These are phyloP conservation scores for Thera britannica DNA, from an alignment of 2,888 invertebrate genomes.

Conservation along the genomic window DNA sequence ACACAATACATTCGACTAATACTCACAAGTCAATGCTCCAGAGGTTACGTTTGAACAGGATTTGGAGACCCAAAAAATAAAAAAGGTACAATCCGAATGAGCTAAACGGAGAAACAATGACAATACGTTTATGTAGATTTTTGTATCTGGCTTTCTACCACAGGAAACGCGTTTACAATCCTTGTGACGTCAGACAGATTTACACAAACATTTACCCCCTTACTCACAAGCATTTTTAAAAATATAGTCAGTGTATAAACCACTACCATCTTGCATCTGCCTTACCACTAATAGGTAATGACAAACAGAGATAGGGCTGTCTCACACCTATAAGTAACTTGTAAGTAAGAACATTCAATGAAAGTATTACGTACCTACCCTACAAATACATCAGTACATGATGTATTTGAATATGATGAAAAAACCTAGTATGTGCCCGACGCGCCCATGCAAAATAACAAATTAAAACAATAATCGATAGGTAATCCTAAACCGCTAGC, in stretches of 20 bases:
- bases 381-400: too few relatives aligned
- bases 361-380: neutral
- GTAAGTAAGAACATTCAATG: neutral
- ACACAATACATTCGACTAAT: constrained; percentile 63
- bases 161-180: constrained; percentile 49
- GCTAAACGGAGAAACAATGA: constrained; percentile 68
- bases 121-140: constrained; percentile 57
- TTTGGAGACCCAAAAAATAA: constrained; percentile 69
- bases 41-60: constrained; percentile 70
- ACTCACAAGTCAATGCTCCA: constrained; percentile 71
- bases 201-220: constrained; percentile 1
- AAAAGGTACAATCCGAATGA: constrained; percentile 64
- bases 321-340: too few relatives aligned
- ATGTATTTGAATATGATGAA: too few relatives aligned
- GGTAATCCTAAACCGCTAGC: constrained; percentile 80
- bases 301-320: too few relatives aligned
- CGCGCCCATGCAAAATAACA: neutral
- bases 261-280: too few relatives aligned
- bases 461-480: constrained; percentile 59
- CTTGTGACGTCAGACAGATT: constrained; percentile 27
- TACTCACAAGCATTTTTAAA: too few relatives aligned
- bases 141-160: constrained; percentile 56
- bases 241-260: too few relatives aligned
- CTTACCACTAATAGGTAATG: too few relatives aligned
- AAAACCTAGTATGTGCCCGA: too few relatives aligned